phyloP scores from a whole-genome alignment of 1,140 invertebrate genomes.

The Bemisia tabaci region DNA sequence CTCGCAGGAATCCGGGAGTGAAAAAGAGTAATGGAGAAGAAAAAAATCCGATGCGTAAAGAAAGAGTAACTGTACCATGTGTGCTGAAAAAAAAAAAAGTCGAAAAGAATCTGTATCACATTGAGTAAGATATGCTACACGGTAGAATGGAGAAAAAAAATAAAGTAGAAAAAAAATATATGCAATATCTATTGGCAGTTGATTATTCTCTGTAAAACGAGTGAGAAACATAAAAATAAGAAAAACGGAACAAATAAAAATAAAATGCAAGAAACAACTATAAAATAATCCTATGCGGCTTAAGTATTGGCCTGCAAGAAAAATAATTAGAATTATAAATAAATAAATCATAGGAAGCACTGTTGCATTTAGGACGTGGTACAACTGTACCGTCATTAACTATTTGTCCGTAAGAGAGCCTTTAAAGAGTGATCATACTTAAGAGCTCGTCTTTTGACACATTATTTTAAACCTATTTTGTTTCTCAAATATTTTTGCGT shows the following conservation, averaged over 20 bases:
- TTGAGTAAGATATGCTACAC: not conserved
- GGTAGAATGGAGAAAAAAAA: not conserved
- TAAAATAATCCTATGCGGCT: not conserved
- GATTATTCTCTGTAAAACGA: not conserved
- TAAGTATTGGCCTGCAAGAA: not conserved
- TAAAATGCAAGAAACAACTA: not conserved
- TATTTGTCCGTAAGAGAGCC: not conserved
- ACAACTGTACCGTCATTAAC: not conserved
- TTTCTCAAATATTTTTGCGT: too few relatives aligned
- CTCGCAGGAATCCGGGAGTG: too few relatives aligned
- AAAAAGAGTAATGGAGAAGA: too few relatives aligned
- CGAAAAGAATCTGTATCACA: not conserved
- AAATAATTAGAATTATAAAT: not conserved
- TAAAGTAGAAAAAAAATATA: not conserved
- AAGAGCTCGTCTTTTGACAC: too few relatives aligned
- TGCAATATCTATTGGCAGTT: not conserved
- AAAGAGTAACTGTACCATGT: not conserved
- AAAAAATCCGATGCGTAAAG: too few relatives aligned
- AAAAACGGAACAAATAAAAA: not conserved
- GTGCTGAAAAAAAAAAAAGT: not conserved
- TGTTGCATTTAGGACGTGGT: not conserved
- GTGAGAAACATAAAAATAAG: not conserved
- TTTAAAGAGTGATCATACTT: not conserved
- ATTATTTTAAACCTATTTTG: too few relatives aligned
- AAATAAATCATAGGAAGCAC: not conserved